These are phyloP conservation scores for Silurus aristotelis DNA, from an alignment of 2,797 vertebrate genomes.

Conservation along the genomic window DNA sequence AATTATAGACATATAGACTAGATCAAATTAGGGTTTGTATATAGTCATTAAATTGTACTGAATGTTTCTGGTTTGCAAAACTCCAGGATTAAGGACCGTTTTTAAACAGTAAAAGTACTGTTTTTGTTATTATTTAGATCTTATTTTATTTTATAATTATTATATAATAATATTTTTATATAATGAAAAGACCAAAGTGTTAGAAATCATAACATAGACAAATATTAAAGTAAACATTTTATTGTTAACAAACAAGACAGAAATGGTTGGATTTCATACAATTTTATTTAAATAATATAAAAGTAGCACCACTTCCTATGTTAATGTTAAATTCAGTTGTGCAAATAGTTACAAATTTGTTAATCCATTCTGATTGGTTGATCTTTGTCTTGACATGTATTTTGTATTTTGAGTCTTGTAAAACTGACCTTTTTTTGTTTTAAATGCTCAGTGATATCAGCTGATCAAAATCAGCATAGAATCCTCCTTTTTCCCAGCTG, in stretches of 20 bases:
- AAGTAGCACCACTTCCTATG: neutral
- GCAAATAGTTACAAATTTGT: neutral
- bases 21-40: neutral
- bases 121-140: neutral
- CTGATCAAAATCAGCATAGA: neutral
- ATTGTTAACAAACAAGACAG: neutral
- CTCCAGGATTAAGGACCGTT: no score
- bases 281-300: neutral
- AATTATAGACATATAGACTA: neutral
- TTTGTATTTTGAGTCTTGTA: slow-evolving; percentile 33
- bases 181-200: no score
- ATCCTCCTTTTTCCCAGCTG: neutral
- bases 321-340: neutral
- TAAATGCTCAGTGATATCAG: slow-evolving; percentile 40
- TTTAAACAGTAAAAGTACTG: no score
- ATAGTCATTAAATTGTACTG: neutral
- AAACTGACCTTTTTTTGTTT: slow-evolving; percentile 41
- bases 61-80: no score
- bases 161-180: no score
- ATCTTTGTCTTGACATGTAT: slow-evolving; percentile 43
- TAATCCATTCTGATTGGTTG: neutral
- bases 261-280: neutral
- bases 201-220: neutral
- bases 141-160: neutral
- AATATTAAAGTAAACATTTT: no score